Percentiles rank a stretch among this genome's conserved stretches.
Conservation (phyloP, 2,113 vertebrate species). For the Triplophysa siluroides region DNA sequence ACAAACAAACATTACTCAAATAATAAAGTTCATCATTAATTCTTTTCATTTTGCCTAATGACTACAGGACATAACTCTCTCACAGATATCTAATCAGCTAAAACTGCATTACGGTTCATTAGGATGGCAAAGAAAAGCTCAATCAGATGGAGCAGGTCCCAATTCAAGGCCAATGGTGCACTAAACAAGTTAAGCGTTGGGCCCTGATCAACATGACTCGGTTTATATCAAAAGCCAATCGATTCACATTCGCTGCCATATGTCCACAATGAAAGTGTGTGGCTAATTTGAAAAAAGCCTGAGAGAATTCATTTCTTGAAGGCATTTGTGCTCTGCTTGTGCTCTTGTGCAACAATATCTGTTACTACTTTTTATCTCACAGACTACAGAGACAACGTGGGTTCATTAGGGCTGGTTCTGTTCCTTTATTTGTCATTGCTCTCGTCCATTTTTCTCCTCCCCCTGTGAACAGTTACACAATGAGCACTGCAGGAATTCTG, state of each 20-base stretch:
- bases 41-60: constrained; percentile 18
- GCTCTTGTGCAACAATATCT: background rate
- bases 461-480: too few relatives aligned
- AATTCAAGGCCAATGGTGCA: background rate
- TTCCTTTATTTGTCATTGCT: too few relatives aligned
- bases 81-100: constrained; percentile 2
- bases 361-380: too few relatives aligned
- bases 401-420: too few relatives aligned
- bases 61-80: background rate
- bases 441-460: too few relatives aligned
- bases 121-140: background rate
- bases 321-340: background rate
- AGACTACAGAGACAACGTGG: too few relatives aligned
- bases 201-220: background rate
- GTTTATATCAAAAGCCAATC: constrained; percentile 6
- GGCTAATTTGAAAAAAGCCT: background rate
- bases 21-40: constrained; percentile 2
- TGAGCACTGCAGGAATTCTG: too few relatives aligned
- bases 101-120: constrained; percentile 9
- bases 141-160: background rate
- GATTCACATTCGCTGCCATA: constrained; percentile 8
- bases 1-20: background rate
- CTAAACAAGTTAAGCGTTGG: constrained; percentile 1
- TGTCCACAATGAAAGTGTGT: background rate
- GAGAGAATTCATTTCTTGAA: background rate